Conservation (phyloP, 2,797 vertebrate genomes). For the Propithecus perrieri region DNA sequence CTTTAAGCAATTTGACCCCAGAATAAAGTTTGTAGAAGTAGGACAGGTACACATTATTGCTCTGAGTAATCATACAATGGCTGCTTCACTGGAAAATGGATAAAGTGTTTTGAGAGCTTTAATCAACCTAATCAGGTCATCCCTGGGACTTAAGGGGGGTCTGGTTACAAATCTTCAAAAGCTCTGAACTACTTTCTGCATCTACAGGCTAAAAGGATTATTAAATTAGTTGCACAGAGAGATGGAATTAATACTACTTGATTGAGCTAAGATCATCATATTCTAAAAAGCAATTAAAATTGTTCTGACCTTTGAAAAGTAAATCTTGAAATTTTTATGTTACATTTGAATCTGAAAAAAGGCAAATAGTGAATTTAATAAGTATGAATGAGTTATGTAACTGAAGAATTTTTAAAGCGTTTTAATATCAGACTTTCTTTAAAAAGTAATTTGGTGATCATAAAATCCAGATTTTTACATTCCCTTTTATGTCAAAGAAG, state of each 20-base stretch:
- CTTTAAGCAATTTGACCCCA: background rate
- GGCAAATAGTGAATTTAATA: conserved; percentile 55
- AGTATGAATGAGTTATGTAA: conserved; percentile 65
- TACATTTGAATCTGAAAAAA: conserved; percentile 54
- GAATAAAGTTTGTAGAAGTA: background rate
- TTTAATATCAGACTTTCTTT: conserved; percentile 50
- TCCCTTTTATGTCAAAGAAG: conserved; percentile 9
- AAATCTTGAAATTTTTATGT: conserved; percentile 59
- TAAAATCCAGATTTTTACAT: background rate
- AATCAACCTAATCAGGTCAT: conserved; percentile 69
- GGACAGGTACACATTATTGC: background rate
- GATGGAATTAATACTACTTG: conserved; percentile 57
- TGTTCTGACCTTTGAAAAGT: conserved; percentile 66
- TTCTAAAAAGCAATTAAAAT: conserved; percentile 70
- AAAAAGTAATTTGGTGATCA: conserved; percentile 14
- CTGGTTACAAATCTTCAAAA: conserved; percentile 74
- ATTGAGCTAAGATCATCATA: conserved; percentile 62
- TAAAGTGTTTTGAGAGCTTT: conserved; percentile 57
- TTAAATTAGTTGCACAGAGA: conserved; percentile 68
- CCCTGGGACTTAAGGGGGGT: conserved; percentile 8
- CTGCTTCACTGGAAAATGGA: background rate
- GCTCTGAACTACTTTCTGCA: conserved; percentile 57
- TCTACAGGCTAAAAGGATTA: conserved; percentile 56
- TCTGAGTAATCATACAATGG: conserved; percentile 14
- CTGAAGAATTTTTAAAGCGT: conserved; percentile 2